Evolutionary conservation across 2,797 vertebrate genomes (phyloP).

Genomic region (Taeniopygia guttata): DNA sequence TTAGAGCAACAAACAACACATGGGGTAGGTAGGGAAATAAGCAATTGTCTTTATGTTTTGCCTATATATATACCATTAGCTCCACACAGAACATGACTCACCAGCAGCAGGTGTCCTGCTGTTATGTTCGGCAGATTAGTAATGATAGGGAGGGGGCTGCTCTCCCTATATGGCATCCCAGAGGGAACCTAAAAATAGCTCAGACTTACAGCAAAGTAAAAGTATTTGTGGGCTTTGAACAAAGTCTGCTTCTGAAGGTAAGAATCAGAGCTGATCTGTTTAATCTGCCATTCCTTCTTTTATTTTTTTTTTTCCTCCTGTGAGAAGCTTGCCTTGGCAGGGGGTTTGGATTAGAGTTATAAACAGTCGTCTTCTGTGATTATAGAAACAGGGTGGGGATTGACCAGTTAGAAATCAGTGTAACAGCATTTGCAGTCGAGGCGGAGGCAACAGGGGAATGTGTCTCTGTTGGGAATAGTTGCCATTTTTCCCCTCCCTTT

Average conservation of each 20-base stretch:
- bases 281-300: conserved; percentile 3
- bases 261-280: conserved; percentile 46
- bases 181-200: conserved; percentile 73
- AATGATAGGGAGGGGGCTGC: conserved; percentile 58
- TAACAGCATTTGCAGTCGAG: not conserved
- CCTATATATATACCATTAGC: conserved; percentile 41
- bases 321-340: not conserved
- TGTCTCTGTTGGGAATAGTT: not conserved
- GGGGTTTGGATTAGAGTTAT: not conserved
- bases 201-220: conserved; percentile 39
- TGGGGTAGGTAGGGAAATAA: not conserved
- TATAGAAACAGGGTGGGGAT: not conserved
- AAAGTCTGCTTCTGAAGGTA: conserved; percentile 56
- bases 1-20: not conserved
- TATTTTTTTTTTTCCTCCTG: accelerated
- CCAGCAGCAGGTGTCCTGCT: conserved; percentile 48
- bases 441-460: not conserved
- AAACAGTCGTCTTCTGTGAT: not conserved
- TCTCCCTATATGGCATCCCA: conserved; percentile 65
- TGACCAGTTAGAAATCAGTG: conserved; percentile 3
- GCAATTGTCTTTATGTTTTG: not conserved
- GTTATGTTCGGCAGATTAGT: conserved; percentile 62
- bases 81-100: conserved; percentile 53
- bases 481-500: not conserved
- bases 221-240: conserved; percentile 34